Percentiles rank a stretch among this genome's conserved stretches.
phyloP scores from a whole-genome alignment of 2,888 invertebrate species.

The Panzeria rudis region DNA sequence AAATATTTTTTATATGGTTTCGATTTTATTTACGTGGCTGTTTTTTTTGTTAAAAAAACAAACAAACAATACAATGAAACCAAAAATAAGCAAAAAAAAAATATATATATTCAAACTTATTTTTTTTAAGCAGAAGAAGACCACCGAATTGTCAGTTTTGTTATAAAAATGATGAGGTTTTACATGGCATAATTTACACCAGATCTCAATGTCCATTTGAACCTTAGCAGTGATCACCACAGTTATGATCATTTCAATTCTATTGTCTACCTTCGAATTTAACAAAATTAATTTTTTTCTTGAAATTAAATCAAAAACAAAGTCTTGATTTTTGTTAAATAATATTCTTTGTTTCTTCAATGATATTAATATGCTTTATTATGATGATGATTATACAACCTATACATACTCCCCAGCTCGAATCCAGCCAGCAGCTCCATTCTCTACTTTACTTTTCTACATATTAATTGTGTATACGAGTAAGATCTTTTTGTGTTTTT shows the following conservation, averaged over 20 bases:
- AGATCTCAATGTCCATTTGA: slow-evolving; percentile 18
- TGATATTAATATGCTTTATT: slow-evolving; percentile 69
- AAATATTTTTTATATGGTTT: slow-evolving; percentile 68
- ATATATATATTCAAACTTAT: slow-evolving; percentile 20
- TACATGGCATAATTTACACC: slow-evolving; percentile 56
- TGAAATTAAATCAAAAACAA: slow-evolving; percentile 44
- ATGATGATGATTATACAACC: slow-evolving; percentile 62
- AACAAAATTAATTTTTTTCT: slow-evolving; percentile 2
- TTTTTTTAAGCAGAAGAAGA: slow-evolving; percentile 27
- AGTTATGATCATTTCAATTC: slow-evolving; percentile 46
- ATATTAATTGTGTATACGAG: slow-evolving; percentile 56
- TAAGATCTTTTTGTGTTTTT: slow-evolving; percentile 53
- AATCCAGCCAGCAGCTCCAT: slow-evolving; percentile 37
- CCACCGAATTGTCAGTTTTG: slow-evolving; percentile 54
- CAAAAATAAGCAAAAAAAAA: slow-evolving; percentile 43
- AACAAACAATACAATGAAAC: slow-evolving; percentile 46
- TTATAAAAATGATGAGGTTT: slow-evolving; percentile 48
- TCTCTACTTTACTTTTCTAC: slow-evolving; percentile 43
- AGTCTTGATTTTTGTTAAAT: slow-evolving; percentile 31
- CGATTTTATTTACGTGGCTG: slow-evolving; percentile 66
- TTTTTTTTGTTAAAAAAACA: slow-evolving; percentile 41
- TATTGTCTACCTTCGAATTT: slow-evolving; percentile 56
- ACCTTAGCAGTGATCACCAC: not conserved
- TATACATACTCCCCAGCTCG: slow-evolving; percentile 35
- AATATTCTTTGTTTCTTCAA: slow-evolving; percentile 63